Evolutionary conservation across 1,140 invertebrate genomes (phyloP), one percentile per base, ranked within the genome.

Genomic region (Caenorhabditis briggsae): DNA sequence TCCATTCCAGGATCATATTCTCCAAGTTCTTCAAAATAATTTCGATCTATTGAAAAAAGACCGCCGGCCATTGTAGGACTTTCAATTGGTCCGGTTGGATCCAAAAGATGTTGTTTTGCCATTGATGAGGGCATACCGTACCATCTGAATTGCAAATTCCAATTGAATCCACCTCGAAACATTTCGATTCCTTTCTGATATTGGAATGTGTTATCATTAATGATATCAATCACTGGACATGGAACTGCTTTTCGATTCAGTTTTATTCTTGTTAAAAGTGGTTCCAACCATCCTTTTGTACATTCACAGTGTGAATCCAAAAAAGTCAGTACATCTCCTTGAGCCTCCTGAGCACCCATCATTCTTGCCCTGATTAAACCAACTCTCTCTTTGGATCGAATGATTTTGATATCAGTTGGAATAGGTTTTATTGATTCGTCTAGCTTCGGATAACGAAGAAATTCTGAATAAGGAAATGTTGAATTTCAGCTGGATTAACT

Each of bases 1-100:
- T 98, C 96, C 96, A 98, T 97, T 91, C 96, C 96, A 93, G 96
- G 96, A 92, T 99, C 97, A 93, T 99, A 99, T 91, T 97, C 97
- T 74, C 97, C 97, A 12, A 98, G 94, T 92, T 96, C 95, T 92
- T 95, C 96, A 91, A 98, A 98, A 89, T 96, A 96, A 61, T 96
- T 94, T 89, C 95, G 95, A 88, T 96, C 95, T 82, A 98, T 96
- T 1, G 96, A 95, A 93, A 98, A 98, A 18, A 98, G 93, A 0
- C 97, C 97, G 0, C 97, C 97, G n/a, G 97, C 97, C 96, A 99
- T 99, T 0, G 97, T 96, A 2, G 98, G 98, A 0, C 56, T 92
- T 86, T 85, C 88, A 65, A 91, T 91, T 2, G 91, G 91, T 41
- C 89, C 83, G 3, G 92, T 92, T 6, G 89, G 90, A 83, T 91